Evolutionary conservation across 2,113 vertebrate species (phyloP).

Genomic region (Andinoacara biseriatus): DNA sequence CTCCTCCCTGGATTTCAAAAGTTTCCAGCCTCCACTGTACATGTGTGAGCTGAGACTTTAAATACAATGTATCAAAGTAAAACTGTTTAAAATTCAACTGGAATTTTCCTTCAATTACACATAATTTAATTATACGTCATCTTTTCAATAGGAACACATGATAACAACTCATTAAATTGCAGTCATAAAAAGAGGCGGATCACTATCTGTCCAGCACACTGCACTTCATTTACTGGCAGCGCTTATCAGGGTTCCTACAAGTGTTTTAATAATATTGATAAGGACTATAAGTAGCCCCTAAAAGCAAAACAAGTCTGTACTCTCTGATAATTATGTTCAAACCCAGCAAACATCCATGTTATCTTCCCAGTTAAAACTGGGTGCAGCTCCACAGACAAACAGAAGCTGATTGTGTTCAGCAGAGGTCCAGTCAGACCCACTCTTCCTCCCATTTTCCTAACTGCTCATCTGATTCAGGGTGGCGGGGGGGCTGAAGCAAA

Average conservation of each 20-base stretch:
- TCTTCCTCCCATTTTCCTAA: neutral
- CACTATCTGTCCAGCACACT: neutral
- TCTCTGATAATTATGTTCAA: neutral
- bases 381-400: neutral
- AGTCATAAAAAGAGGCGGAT: slow-evolving; percentile 3
- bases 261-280: slow-evolving; percentile 14
- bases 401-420: neutral
- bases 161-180: neutral
- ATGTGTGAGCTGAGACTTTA: neutral
- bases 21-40: slow-evolving; percentile 7
- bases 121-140: neutral
- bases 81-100: neutral
- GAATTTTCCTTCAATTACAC: slow-evolving; percentile 11
- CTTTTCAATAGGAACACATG: neutral
- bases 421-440: neutral
- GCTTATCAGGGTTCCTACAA: slow-evolving; percentile 12
- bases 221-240: slow-evolving; percentile 6
- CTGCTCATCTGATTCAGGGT: neutral
- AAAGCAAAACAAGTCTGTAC: neutral
- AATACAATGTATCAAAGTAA: neutral
- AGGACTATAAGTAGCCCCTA: slow-evolving; percentile 11
- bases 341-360: neutral
- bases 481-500: neutral
- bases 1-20: slow-evolving; percentile 30
- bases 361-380: neutral